Evolutionary conservation across 1,140 invertebrate species (phyloP), one percentile per base, ranked within the genome.

Genomic region (Hetaerina americana): DNA sequence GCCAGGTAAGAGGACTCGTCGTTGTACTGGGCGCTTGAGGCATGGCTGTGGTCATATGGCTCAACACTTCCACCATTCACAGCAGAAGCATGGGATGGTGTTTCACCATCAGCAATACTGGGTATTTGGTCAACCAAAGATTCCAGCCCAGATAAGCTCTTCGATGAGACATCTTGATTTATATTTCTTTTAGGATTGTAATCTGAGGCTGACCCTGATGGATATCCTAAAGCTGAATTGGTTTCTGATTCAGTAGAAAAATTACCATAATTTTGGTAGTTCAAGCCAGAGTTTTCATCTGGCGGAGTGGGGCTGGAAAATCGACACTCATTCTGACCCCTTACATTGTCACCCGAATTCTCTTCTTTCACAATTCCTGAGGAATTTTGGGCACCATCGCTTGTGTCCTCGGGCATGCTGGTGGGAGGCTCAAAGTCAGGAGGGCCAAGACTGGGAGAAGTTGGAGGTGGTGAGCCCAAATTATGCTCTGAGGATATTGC

Each of bases 121-220:
- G 93, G 93, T 79, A 95, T 95, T 83, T 95, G 93, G 82, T 95
- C 92, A 25, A 95, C 93, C 10, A 95, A 82, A 22, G 92, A 94
- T 80, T 95, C 93, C 5, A 95, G 82, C 31, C 92, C 92, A 8
- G 92, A 94, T n/a, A 95, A 82, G 77, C 91, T 93, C 79, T 94
- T 94, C 0, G 91, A 89, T 2, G 92, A 87, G 0, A 94, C 89
- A 80, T 94, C 92, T 76, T 91, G 87, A 27, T 76, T 77, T 57
- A 75, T 75, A 66, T 72, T 76, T 74, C 66, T 66, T 70, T 73
- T 76, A 49, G 75, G 69, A 75, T 70, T 72, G 71, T 74, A 74
- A 40, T 74, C 68, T 26, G 75, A 72, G 26, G 73, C 68, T 71
- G 74, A 74, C 28, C 73, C 75, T 66, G 76, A 76, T 26, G 77